Conservation (phyloP, 2,113 vertebrate species). For the Hymenochirus boettgeri region DNA sequence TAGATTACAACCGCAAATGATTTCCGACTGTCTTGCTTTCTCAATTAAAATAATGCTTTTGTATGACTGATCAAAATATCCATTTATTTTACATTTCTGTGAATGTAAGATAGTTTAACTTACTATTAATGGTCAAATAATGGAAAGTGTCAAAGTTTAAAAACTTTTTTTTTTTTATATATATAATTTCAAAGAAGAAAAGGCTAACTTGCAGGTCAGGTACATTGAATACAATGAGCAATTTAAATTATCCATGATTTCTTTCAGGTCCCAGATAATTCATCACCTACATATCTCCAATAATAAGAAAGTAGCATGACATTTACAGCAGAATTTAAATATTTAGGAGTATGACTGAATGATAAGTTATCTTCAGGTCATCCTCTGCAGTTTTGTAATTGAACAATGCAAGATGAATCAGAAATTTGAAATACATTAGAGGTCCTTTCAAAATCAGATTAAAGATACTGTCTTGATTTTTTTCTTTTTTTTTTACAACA, state of each 20-base stretch:
- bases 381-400: slow-evolving; percentile 50
- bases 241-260: slow-evolving; percentile 58
- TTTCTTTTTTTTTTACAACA: slow-evolving; percentile 12
- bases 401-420: slow-evolving; percentile 33
- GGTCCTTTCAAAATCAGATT: slow-evolving; percentile 20
- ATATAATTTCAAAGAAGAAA: slow-evolving; percentile 43
- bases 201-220: slow-evolving; percentile 46
- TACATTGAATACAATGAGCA: slow-evolving; percentile 41
- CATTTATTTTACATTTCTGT: slow-evolving; percentile 4
- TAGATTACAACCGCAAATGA: no score
- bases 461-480: slow-evolving; percentile 16
- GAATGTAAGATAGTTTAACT: slow-evolving; percentile 17
- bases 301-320: slow-evolving; percentile 48
- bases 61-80: slow-evolving; percentile 10
- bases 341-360: slow-evolving; percentile 52
- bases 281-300: slow-evolving; percentile 45
- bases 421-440: slow-evolving; percentile 27
- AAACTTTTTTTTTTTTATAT: slow-evolving; percentile 43
- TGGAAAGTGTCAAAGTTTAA: slow-evolving; percentile 43
- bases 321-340: slow-evolving; percentile 56
- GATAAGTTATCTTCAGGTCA: slow-evolving; percentile 47
- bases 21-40: no score
- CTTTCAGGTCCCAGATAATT: slow-evolving; percentile 49
- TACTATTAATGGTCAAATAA: slow-evolving; percentile 32
- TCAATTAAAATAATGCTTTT: no score